Evolutionary conservation across 2,888 invertebrate genomes (phyloP), one percentile per base, ranked within the genome.

Genomic region (Argynnis bischoffii): DNA sequence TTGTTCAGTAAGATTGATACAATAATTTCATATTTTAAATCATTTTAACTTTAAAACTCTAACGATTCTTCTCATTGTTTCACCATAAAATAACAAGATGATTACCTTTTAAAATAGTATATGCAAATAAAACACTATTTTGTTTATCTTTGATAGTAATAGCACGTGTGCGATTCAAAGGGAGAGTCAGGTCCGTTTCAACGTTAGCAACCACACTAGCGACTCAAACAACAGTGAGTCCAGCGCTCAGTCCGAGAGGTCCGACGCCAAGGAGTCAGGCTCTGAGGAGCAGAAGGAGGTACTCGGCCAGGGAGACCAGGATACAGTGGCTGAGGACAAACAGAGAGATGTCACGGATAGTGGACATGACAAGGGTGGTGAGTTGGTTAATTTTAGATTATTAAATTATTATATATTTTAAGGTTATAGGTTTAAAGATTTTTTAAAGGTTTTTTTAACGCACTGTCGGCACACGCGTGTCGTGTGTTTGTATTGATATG

Each of bases 181-280:
- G 0, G 69, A 76, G 0, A 79, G 82, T 67, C 83, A 80, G 64
- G 92, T 91, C 0, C 84, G 87, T 0, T 91, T 91, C 77, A 79
- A 82, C 75, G 66, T 85, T 21, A 75, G 76, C 71, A 73, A 64
- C 66, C 81, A 79, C 63, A 82, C 86, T 0, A 80, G 80, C 0
- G 89, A 87, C 72, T 89, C 88, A 2, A 86, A 78, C 76, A 86
- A 83, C 74, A 89, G 88, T 69, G 89, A 89, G 63, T 77, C 79
- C 15, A 86, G 87, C 72, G 78, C 75, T 0, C 83, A 78, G 53
- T 85, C 86, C 0, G 83, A 78, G 1, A 72, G 53, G 51, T 65
- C 66, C 15, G 76, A 76, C 8, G n/a, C n/a, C 13, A 59, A 59
- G 26, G 59, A 59, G 48, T 59, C 48, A 16, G 59, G 59, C 0